phyloP scores from a whole-genome alignment of 2,113 vertebrate genomes.

The Clarias gariepinus region DNA sequence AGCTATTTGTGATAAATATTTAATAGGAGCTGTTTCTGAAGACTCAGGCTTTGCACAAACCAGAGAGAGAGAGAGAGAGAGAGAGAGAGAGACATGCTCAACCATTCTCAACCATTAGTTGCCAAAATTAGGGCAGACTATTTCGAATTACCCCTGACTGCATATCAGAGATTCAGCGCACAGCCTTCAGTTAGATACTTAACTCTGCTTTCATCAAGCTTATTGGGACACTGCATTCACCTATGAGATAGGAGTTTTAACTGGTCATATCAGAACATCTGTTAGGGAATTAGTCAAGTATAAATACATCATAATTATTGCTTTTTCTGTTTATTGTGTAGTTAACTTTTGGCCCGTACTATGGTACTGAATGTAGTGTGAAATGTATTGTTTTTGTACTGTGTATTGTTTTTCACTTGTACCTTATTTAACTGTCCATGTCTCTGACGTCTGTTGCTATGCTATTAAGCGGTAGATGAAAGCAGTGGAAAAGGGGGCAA shows the following conservation, averaged over 20 bases:
- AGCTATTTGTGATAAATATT: constrained; percentile 70
- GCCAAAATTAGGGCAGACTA: constrained; percentile 34
- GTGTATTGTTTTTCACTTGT: neutral
- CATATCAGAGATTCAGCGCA: constrained; percentile 29
- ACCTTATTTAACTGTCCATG: neutral
- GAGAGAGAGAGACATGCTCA: neutral
- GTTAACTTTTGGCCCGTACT: neutral
- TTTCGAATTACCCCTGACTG: constrained; percentile 35
- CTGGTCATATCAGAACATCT: constrained; percentile 6
- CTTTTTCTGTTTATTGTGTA: neutral
- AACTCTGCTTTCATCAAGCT: neutral
- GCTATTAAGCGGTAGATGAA: neutral
- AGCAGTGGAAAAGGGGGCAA: neutral
- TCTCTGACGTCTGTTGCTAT: neutral
- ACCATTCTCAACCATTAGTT: constrained; percentile 35
- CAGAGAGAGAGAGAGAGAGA: neutral
- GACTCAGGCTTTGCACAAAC: constrained; percentile 48
- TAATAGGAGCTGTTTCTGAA: constrained; percentile 62
- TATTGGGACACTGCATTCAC: neutral
- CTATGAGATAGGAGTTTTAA: neutral
- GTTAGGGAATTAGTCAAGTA: neutral
- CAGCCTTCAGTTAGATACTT: constrained; percentile 9
- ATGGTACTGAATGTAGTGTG: neutral
- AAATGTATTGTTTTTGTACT: neutral
- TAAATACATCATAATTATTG: neutral